Base-by-base conservation (phyloP, 2,113 vertebrate genomes). In the Erythrocercus mccallii region DNA sequence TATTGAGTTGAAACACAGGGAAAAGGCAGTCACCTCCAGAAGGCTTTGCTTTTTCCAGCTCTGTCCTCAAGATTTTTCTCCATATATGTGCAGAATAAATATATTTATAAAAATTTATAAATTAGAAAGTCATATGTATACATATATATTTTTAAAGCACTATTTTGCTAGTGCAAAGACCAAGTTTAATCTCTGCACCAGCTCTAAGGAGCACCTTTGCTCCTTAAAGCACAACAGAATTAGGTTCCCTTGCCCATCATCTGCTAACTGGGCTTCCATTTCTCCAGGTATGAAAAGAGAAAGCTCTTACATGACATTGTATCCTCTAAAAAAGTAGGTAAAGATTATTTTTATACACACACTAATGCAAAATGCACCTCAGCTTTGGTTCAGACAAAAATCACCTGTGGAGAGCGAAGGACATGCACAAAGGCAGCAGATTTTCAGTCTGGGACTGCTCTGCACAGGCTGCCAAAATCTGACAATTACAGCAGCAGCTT, bases 311-410 rank as follows among this genome's bases (percentile, higher is more conserved):
- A 37, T 25, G 33, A 72, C 57, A 68, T 6, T 48, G 37, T 38
- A 77, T 23, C 47, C 56, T n/a, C 11, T 31, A 56, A 76, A 21
- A 70, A 93, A 86, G 66, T 44, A 83, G 47, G 60, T 56, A 40
- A 83, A 92, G 60, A 38, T n/a, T 22, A 68, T 96, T 96, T 95
- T 96, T 94, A 94, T 31, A 86, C 30, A 62, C 9, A 73, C 15
- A 65, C 9, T 58, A 81, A 85, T 21, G 48, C n/a, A 73, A 91
- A 93, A 76, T 18, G 23, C 56, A 79, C 24, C 65, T 95, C 73
- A 86, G 68, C 50, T 86, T 77, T 79, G 56, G 69, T 81, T 89
- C 62, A 37, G 65, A 89, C 40, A 79, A 73, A 73, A 71, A 76
- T 74, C 80, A 92, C 91, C 86, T 61, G 47, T 62, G 56, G 77